phyloP scores from a whole-genome alignment of 2,888 invertebrate species.

The Escarpia spicata region DNA sequence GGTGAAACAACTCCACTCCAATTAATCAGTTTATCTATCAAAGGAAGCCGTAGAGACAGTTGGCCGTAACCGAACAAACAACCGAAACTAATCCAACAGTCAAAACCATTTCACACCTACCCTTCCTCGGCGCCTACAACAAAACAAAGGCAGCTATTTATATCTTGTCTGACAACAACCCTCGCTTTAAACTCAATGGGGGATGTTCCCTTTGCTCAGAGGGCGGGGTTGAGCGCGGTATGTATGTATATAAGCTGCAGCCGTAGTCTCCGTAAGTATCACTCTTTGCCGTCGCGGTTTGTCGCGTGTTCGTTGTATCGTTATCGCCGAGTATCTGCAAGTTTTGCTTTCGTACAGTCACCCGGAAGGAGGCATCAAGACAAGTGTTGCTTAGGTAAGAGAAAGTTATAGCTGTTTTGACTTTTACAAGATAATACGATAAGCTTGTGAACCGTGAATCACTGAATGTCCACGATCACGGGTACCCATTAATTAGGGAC shows the following conservation, averaged over 20 bases:
- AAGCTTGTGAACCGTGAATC: too few relatives aligned
- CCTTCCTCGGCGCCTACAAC: background rate
- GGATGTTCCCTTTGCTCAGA: background rate
- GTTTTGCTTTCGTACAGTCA: background rate
- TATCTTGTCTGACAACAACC: background rate
- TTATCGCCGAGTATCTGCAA: background rate
- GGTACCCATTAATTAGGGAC: too few relatives aligned
- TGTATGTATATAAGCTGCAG: background rate
- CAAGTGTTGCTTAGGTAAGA: background rate
- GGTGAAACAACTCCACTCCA: background rate
- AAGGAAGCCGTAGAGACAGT: background rate
- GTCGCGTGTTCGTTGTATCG: background rate
- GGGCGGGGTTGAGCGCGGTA: background rate
- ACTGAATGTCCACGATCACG: too few relatives aligned
- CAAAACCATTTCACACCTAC: background rate
- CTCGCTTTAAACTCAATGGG: background rate
- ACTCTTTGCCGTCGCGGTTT: background rate
- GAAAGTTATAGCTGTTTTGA: background rate
- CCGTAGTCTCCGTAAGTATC: background rate
- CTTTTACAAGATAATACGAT: too few relatives aligned
- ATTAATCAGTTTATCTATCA: background rate
- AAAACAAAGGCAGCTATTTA: background rate
- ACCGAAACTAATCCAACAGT: background rate
- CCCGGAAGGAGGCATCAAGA: background rate
- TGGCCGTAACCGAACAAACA: background rate